These are phyloP conservation scores for Drosophila biarmipes DNA, from an alignment of 1,140 invertebrate genomes.

Conservation along the genomic window DNA sequence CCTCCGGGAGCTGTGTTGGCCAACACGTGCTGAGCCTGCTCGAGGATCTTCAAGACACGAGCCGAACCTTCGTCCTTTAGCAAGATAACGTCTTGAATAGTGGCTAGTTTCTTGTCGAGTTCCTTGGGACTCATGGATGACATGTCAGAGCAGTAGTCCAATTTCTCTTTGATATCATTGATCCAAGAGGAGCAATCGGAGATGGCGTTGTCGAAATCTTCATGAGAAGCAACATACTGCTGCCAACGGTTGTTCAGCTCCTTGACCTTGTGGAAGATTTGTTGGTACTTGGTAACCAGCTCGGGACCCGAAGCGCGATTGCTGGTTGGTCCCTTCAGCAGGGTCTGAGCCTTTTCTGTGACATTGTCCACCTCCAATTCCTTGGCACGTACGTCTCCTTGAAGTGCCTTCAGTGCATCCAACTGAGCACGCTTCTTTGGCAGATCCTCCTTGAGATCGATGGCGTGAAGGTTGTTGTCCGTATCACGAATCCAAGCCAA, in stretches of 20 bases:
- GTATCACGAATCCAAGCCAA: conserved; percentile 95
- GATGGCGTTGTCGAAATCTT: conserved; percentile 93
- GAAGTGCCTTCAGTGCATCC: conserved; percentile 90
- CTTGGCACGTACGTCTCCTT: conserved; percentile 95
- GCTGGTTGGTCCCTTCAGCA: conserved; percentile 89
- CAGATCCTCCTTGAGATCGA: conserved; percentile 93
- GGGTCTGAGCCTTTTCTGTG: conserved; percentile 94
- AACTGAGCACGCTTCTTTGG: conserved; percentile 93
- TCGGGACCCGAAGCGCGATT: conserved; percentile 91
- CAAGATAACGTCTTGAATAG: conserved; percentile 93
- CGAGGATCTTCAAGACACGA: conserved; percentile 93
- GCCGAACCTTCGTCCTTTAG: conserved; percentile 96
- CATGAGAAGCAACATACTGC: conserved; percentile 94
- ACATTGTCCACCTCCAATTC: conserved; percentile 97
- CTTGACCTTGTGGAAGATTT: conserved; percentile 95
- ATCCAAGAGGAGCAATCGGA: conserved; percentile 93
- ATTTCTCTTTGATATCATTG: conserved; percentile 92
- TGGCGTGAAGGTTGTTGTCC: conserved; percentile 94
- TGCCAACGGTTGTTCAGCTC: conserved; percentile 96
- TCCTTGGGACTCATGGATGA: conserved; percentile 93
- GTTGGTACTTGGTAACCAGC: conserved; percentile 95
- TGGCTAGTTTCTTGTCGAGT: conserved; percentile 92
- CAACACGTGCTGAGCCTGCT: conserved; percentile 95
- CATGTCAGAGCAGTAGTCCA: conserved; percentile 93
- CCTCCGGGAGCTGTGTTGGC: conserved; percentile 95